Conservation (phyloP, 2,888 invertebrate species). For the Tricholauxania praeusta region DNA sequence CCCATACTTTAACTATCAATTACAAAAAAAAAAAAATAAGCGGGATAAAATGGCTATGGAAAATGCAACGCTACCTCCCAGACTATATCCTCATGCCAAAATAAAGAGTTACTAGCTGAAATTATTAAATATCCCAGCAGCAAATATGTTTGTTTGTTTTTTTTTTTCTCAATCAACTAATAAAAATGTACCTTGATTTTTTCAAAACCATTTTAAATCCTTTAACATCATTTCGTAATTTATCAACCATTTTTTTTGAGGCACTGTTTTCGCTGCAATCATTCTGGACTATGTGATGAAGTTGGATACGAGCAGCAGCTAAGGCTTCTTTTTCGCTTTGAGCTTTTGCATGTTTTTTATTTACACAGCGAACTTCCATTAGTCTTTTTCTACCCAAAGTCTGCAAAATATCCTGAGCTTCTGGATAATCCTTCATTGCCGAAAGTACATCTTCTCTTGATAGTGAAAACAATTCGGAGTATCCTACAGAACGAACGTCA, state of each 20-base stretch:
- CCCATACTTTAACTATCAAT: no score
- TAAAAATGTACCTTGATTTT: slow-evolving; percentile 69
- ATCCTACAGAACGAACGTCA: slow-evolving; percentile 95
- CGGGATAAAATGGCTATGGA: no score
- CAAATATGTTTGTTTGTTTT: no score
- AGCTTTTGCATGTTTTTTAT: slow-evolving; percentile 67
- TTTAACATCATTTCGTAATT: slow-evolving; percentile 86
- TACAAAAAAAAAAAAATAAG: no score
- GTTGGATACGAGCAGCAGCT: slow-evolving; percentile 47
- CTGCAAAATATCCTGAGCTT: slow-evolving; percentile 94
- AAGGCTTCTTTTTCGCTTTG: slow-evolving; percentile 59
- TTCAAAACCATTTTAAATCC: slow-evolving; percentile 74
- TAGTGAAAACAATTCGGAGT: slow-evolving; percentile 93
- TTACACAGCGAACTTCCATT: slow-evolving; percentile 82
- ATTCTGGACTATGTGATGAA: slow-evolving; percentile 58
- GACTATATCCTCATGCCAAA: no score
- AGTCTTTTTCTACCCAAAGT: slow-evolving; percentile 86
- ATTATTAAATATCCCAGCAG: no score
- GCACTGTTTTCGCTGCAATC: slow-evolving; percentile 71
- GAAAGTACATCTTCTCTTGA: slow-evolving; percentile 94
- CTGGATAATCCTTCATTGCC: slow-evolving; percentile 97
- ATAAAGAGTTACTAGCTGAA: no score
- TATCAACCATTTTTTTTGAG: slow-evolving; percentile 84
- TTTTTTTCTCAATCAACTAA: no score
- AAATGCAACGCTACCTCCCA: no score